phyloP scores from a whole-genome alignment of 2,113 vertebrate species.

The Atractosteus spatula region DNA sequence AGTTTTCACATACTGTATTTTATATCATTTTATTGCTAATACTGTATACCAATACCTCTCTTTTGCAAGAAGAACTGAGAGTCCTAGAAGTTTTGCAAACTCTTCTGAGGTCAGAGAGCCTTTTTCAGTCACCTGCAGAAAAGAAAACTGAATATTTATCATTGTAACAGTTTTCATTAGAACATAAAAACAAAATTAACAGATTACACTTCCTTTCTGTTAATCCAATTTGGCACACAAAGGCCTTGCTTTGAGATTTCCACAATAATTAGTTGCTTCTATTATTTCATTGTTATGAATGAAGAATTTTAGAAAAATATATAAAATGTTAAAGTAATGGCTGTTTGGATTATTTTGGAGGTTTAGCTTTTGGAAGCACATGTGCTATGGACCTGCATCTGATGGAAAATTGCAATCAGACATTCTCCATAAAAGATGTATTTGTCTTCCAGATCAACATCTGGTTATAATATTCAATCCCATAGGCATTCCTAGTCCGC shows the following conservation, averaged over 20 bases:
- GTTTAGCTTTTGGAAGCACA: constrained; percentile 8
- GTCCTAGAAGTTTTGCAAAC: constrained; percentile 91
- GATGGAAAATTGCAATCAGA: constrained; percentile 31
- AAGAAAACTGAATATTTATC: background rate
- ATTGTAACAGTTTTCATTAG: background rate
- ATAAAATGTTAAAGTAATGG: too few relatives aligned
- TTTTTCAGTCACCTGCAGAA: constrained; percentile 84
- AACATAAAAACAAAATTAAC: background rate
- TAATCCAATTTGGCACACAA: too few relatives aligned
- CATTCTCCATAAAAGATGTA: constrained; percentile 9
- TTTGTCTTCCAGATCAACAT: constrained; percentile 22
- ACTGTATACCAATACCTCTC: constrained; percentile 70
- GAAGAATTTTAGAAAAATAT: too few relatives aligned
- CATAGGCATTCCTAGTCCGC: background rate
- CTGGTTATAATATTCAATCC: constrained; percentile 21
- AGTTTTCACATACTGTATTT: too few relatives aligned
- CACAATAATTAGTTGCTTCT: too few relatives aligned
- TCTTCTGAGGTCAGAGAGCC: constrained; percentile 93
- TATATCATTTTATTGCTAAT: too few relatives aligned
- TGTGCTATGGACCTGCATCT: constrained; percentile 21
- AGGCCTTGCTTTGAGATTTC: too few relatives aligned
- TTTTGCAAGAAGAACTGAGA: constrained; percentile 95
- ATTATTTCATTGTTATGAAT: too few relatives aligned
- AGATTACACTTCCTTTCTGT: too few relatives aligned
- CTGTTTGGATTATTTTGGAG: background rate